Evolutionary conservation across 1,140 invertebrate genomes (phyloP).

Genomic region (Luehdorfia chinensis): DNA sequence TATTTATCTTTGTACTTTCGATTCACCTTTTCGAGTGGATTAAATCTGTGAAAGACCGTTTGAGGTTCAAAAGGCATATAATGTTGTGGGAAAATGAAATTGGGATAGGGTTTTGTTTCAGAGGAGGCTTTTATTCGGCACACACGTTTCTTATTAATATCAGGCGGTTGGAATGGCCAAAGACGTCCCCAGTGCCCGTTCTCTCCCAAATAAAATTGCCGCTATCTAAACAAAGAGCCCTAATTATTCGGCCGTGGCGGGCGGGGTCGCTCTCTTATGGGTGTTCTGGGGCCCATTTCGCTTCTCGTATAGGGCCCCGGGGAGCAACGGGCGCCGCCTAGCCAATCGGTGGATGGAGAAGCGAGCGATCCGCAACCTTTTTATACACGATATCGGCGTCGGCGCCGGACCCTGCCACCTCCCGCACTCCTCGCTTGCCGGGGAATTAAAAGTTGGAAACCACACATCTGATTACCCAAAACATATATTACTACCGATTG

Average conservation of each 20-base stretch:
- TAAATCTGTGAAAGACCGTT: background rate
- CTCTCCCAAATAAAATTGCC: constrained; percentile 78
- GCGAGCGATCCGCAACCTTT: constrained; percentile 74
- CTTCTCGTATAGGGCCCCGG: constrained; percentile 74
- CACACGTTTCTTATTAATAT: constrained; percentile 75
- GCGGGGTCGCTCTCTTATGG: constrained; percentile 77
- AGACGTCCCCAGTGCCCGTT: constrained; percentile 71
- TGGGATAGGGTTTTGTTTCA: constrained; percentile 8
- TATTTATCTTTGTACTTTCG: constrained; percentile 15
- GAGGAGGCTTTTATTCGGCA: constrained; percentile 23
- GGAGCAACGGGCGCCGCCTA: constrained; percentile 74
- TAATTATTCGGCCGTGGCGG: constrained; percentile 79
- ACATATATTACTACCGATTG: constrained; percentile 51
- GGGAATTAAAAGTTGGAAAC: constrained; percentile 60
- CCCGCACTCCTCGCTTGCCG: constrained; percentile 21
- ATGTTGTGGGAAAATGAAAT: constrained; percentile 18
- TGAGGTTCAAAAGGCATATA: constrained; percentile 2
- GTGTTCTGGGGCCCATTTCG: constrained; percentile 77
- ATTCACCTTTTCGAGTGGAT: constrained; percentile 3
- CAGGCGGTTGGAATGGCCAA: constrained; percentile 66
- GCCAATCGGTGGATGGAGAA: constrained; percentile 74
- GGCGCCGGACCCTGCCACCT: constrained; percentile 42
- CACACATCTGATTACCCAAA: constrained; percentile 60
- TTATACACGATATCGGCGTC: constrained; percentile 68
- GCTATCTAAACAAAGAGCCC: constrained; percentile 79